Conservation (phyloP, 2,797 vertebrate genomes). For the Thamnophis elegans region DNA sequence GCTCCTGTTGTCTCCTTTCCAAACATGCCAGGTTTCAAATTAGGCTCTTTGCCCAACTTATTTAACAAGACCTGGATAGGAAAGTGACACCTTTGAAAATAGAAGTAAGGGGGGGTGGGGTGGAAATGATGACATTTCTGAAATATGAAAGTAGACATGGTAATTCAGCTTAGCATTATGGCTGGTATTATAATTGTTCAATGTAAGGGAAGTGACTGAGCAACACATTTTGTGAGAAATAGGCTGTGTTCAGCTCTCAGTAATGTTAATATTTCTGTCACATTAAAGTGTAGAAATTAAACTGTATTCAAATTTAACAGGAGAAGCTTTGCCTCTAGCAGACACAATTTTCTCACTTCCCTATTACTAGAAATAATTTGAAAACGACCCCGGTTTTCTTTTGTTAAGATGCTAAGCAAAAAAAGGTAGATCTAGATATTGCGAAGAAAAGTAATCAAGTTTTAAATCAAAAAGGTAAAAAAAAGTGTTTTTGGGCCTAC, state of each 20-base stretch:
- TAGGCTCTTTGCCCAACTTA: background rate
- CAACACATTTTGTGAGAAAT: background rate
- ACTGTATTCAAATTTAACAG: background rate
- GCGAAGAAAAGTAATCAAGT: background rate
- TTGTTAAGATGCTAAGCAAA: background rate
- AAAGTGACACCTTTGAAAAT: background rate
- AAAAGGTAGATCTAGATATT: background rate
- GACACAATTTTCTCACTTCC: background rate
- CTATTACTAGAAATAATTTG: background rate
- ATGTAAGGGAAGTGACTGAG: background rate
- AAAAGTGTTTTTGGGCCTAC: background rate
- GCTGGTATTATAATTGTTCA: background rate
- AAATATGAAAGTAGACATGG: background rate
- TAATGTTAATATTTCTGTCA: background rate
- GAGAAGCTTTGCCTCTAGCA: constrained; percentile 6
- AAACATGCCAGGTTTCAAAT: background rate
- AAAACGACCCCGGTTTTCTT: background rate
- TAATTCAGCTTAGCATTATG: background rate
- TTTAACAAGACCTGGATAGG: background rate
- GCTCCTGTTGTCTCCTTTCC: background rate
- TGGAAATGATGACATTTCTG: background rate
- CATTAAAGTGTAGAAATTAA: constrained; percentile 27
- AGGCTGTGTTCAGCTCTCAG: background rate
- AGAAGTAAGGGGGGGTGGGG: background rate
- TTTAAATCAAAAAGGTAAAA: background rate